phyloP scores from a whole-genome alignment of 2,888 invertebrate genomes.

The Meghimatium bilineatum region DNA sequence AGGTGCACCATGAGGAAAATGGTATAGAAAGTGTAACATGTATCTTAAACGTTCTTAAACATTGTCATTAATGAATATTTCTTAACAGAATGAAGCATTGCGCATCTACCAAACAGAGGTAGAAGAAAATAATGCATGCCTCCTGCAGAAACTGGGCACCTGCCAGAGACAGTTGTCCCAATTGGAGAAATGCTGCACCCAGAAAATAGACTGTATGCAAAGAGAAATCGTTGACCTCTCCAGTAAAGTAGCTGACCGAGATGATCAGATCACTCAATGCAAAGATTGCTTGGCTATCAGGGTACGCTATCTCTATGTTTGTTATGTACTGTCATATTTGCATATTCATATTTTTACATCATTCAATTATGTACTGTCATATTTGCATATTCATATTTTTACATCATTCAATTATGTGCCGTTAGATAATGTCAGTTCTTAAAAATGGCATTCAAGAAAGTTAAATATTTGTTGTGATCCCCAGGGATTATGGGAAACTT shows the following conservation, averaged over 20 bases:
- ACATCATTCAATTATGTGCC: too few relatives aligned
- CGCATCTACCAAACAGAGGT: slow-evolving; percentile 33
- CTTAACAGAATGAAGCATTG: slow-evolving; percentile 34
- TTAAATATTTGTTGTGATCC: too few relatives aligned
- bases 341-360: too few relatives aligned
- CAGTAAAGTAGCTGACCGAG: slow-evolving; percentile 37
- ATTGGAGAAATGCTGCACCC: slow-evolving; percentile 45
- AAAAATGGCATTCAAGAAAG: too few relatives aligned
- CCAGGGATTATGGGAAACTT: too few relatives aligned
- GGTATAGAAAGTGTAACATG: neutral
- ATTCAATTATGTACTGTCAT: too few relatives aligned
- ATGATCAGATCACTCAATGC: slow-evolving; percentile 39
- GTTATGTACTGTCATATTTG: neutral
- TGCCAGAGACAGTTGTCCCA: slow-evolving; percentile 41
- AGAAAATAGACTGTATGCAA: slow-evolving; percentile 46
- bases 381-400: too few relatives aligned
- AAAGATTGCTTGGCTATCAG: slow-evolving; percentile 45
- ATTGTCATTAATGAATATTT: too few relatives aligned
- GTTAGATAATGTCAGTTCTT: too few relatives aligned
- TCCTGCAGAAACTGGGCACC: slow-evolving; percentile 41
- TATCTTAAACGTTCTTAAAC: too few relatives aligned
- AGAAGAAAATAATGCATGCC: slow-evolving; percentile 42
- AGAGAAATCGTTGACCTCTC: slow-evolving; percentile 37
- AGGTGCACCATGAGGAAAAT: neutral
- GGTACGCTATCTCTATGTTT: neutral